These are phyloP conservation scores for Myiothlypis chrysogaster DNA, from an alignment of 2,797 vertebrate species.

Conservation along the genomic window DNA sequence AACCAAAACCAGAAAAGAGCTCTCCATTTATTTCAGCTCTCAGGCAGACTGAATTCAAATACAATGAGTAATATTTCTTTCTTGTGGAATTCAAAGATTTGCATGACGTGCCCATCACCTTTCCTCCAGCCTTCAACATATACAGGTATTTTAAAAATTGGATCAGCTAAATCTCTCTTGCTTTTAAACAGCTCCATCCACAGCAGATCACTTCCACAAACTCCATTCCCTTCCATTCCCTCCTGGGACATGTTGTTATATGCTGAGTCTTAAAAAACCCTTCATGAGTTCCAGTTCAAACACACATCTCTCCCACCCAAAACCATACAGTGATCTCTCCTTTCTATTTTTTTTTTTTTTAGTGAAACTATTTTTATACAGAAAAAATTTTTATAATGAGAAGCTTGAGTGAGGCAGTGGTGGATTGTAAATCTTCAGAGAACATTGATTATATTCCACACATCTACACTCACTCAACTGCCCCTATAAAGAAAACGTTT, in stretches of 20 bases:
- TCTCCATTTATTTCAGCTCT: not conserved
- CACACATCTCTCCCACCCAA: not conserved
- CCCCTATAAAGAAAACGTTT: not conserved
- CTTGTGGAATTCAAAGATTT: not conserved
- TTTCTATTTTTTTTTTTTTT: not conserved
- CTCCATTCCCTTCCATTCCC: not conserved
- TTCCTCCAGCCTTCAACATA: not conserved
- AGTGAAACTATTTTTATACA: not conserved
- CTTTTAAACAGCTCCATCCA: not conserved
- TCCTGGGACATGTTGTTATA: not conserved
- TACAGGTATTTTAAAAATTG: not conserved
- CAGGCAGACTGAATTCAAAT: not conserved
- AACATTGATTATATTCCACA: not conserved
- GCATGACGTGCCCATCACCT: not conserved
- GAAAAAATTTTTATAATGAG: not conserved
- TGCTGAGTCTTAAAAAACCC: not conserved
- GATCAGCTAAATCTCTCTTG: not conserved
- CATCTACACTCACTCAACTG: rapidly evolving
- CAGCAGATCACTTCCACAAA: not conserved
- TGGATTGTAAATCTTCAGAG: not conserved
- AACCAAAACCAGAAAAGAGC: not conserved
- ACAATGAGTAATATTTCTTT: not conserved
- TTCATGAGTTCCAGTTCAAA: not conserved
- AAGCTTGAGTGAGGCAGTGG: not conserved
- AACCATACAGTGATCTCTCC: not conserved